These are phyloP conservation scores for Volucella inflata DNA, from an alignment of 2,888 invertebrate genomes.

Conservation along the genomic window DNA sequence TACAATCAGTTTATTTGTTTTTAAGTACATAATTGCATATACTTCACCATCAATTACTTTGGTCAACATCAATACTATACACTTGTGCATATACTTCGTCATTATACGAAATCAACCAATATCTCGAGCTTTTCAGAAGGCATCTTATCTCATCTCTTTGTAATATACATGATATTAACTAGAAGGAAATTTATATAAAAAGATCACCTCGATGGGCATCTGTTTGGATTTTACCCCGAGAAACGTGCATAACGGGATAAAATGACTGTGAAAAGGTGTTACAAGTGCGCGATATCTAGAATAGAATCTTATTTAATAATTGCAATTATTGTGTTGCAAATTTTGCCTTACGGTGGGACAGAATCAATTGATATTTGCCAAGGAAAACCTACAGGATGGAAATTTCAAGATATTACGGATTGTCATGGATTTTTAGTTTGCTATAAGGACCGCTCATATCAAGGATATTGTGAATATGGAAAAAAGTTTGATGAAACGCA, in stretches of 20 bases:
- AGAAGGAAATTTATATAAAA: slow-evolving; percentile 46
- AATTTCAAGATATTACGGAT: slow-evolving; percentile 65
- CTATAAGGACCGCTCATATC: slow-evolving; percentile 38
- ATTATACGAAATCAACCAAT: background rate
- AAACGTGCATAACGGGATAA: background rate
- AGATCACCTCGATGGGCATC: slow-evolving; percentile 9
- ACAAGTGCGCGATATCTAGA: background rate
- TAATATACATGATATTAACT: slow-evolving; percentile 26
- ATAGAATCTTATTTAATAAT: too few species aligned
- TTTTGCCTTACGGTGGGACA: background rate
- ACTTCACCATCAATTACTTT: slow-evolving; percentile 30
- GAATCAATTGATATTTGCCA: slow-evolving; percentile 24
- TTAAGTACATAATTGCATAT: slow-evolving; percentile 1
- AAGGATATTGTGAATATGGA: slow-evolving; percentile 68
- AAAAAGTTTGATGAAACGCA: slow-evolving; percentile 47
- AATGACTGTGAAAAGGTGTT: background rate
- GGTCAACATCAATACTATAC: slow-evolving; percentile 47
- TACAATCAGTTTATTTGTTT: too few species aligned
- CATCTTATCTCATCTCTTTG: slow-evolving; percentile 41
- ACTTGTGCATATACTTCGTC: background rate
- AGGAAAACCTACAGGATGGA: slow-evolving; percentile 52
- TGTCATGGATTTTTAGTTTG: slow-evolving; percentile 76
- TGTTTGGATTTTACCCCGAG: too few species aligned
- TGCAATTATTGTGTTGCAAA: slow-evolving; percentile 1
- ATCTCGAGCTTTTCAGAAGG: slow-evolving; percentile 20